Evolutionary conservation across 2,797 vertebrate species (phyloP).

Genomic region (Lates japonicus): DNA sequence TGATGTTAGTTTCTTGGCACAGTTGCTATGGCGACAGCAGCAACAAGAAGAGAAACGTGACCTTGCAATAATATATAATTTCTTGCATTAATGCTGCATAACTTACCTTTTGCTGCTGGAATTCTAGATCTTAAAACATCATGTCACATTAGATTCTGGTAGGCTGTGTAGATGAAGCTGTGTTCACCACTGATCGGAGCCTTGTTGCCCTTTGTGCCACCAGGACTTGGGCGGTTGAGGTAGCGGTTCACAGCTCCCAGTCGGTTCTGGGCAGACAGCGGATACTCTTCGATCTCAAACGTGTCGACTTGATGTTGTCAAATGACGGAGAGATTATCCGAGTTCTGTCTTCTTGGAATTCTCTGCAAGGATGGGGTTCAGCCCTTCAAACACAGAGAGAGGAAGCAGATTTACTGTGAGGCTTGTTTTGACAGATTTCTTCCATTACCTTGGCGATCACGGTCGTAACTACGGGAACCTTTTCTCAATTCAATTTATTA

Average conservation of each 20-base stretch:
- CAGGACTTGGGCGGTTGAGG: constrained; percentile 97
- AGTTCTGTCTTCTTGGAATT: constrained; percentile 95
- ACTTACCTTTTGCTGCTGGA: constrained; percentile 14
- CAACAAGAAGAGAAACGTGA: constrained; percentile 31
- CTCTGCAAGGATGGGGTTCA: constrained; percentile 94
- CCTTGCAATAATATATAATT: constrained; percentile 31
- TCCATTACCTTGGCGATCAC: constrained; percentile 40
- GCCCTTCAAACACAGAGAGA: constrained; percentile 86
- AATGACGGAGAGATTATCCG: constrained; percentile 97
- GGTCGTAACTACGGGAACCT: constrained; percentile 15
- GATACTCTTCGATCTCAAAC: constrained; percentile 98
- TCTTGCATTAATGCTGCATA: constrained; percentile 16
- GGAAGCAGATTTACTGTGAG: constrained; percentile 41
- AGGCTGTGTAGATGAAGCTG: neutral
- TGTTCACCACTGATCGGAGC: constrained; percentile 93
- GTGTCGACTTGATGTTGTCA: constrained; percentile 98
- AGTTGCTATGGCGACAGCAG: constrained; percentile 59
- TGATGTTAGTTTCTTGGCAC: constrained; percentile 48
- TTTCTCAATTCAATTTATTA: constrained; percentile 32
- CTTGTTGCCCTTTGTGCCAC: constrained; percentile 95
- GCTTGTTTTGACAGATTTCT: constrained; percentile 36
- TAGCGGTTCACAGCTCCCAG: constrained; percentile 99
- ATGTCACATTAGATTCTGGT: constrained; percentile 6
- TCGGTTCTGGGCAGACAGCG: constrained; percentile 95
- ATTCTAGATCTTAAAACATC: neutral